These are phyloP conservation scores for Girardinichthys multiradiatus DNA, from an alignment of 2,113 vertebrate genomes.

Conservation along the genomic window DNA sequence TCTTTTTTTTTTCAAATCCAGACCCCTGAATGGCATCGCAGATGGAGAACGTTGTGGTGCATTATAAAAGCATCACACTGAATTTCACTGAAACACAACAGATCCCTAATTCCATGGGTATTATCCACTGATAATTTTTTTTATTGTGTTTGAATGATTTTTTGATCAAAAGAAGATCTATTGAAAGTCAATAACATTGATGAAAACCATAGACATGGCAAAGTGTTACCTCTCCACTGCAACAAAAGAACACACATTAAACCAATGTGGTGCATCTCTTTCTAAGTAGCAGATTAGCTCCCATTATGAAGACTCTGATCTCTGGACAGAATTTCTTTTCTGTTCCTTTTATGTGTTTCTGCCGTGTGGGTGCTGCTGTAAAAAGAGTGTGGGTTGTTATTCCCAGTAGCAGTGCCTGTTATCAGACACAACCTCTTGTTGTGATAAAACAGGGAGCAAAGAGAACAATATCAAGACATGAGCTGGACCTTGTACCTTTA, in stretches of 20 bases:
- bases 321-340: background rate
- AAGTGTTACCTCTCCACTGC: background rate
- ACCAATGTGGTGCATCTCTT: background rate
- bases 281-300: background rate
- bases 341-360: slow-evolving; percentile 8
- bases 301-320: slow-evolving; percentile 13
- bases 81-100: no score
- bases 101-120: no score
- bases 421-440: slow-evolving; percentile 57
- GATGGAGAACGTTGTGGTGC: no score
- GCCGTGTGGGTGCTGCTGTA: slow-evolving; percentile 46
- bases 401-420: slow-evolving; percentile 51
- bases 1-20: no score
- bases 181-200: no score
- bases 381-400: slow-evolving; percentile 68
- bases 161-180: background rate
- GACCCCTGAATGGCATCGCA: no score
- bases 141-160: no score
- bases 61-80: no score
- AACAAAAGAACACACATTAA: background rate
- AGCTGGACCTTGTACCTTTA: slow-evolving; percentile 20
- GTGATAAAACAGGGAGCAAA: slow-evolving; percentile 58
- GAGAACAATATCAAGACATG: slow-evolving; percentile 44
- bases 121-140: no score
- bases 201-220: no score